These are phyloP conservation scores for Sphaeridia pumilis DNA, from an alignment of 2,888 invertebrate species.

Conservation along the genomic window DNA sequence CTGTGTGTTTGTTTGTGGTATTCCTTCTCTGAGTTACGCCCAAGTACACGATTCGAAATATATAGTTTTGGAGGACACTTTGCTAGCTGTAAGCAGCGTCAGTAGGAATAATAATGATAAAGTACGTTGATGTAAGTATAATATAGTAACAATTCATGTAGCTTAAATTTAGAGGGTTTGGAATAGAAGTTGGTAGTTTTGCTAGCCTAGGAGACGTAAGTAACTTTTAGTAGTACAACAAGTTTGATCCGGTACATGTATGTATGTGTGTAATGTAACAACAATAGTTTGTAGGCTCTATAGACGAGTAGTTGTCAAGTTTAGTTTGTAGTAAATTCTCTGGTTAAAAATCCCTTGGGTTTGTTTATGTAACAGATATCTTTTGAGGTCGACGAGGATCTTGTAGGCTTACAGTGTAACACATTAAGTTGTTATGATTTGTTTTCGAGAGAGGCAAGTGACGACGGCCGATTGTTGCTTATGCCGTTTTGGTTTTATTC, in stretches of 20 bases:
- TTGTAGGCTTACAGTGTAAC: neutral
- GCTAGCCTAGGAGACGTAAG: no score
- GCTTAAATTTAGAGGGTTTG: no score
- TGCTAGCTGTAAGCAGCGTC: neutral
- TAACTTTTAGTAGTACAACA: no score
- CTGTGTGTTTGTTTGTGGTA: no score
- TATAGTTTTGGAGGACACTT: neutral
- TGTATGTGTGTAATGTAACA: neutral
- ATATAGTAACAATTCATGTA: neutral
- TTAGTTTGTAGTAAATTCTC: neutral
- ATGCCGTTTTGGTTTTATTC: conserved; percentile 60
- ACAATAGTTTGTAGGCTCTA: no score
- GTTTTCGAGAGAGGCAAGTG: conserved; percentile 1
- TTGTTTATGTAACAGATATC: neutral
- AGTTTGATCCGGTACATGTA: neutral
- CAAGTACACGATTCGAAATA: neutral
- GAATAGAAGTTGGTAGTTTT: no score
- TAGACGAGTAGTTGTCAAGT: neutral
- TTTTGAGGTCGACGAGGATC: no score
- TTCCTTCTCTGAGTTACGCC: no score
- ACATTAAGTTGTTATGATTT: conserved; percentile 2
- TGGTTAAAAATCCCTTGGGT: conserved; percentile 3
- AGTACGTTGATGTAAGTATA: neutral
- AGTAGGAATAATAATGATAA: neutral
- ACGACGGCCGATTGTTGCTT: conserved; percentile 11